Evolutionary conservation across 2,888 invertebrate genomes (phyloP), one percentile per base, ranked within the genome.

Genomic region (Drosophila engyochracea): DNA sequence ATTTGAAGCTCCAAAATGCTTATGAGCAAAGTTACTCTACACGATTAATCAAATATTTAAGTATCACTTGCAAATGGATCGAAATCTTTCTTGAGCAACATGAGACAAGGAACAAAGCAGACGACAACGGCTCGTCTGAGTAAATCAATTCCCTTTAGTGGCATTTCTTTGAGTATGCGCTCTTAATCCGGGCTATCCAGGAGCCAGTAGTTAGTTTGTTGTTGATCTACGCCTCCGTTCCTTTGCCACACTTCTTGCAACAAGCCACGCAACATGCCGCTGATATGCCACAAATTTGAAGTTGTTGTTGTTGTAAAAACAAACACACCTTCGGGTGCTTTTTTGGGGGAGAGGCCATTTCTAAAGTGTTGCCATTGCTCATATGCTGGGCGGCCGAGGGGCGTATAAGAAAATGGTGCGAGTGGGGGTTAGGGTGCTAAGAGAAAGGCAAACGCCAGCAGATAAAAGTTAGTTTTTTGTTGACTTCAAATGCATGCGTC

Each of bases 101-200:
- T 3, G 28, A 57, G 16, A 1, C 39, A 28, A 28, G 19, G 3
- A 55, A 44, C 44, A 44, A 52, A 39, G 39, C 52, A 39, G 53
- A 61, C 71, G 25, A 19, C 52, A 72, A 63, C 39, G 33, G 55
- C 62, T 69, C 68, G 61, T 63, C 53, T 79, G 74, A 61, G 80
- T 71, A 89, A 92, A 92, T 92, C 91, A 91, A 92, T 92, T 91
- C 89, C 85, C 89, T 90, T 89, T 82, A 90, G 91, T 91, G 86
- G 81, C 76, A 75, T 80, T 65, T 79, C 51, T 69, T 73, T 59
- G 63, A 68, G 58, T 74, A 69, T 80, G 69, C 71, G 74, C 79
- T 69, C 57, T 78, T 82, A 74, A 69, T 79, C 74, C 58, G 53
- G 37, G 30, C 80, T 58, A 44, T 39, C 35, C 62, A 33, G 31